Percentiles rank a stretch among this genome's conserved stretches.
These are phyloP conservation scores for Trididemnum clinides DNA, from an alignment of 23 tunicate genomes.

Conservation along the genomic window DNA sequence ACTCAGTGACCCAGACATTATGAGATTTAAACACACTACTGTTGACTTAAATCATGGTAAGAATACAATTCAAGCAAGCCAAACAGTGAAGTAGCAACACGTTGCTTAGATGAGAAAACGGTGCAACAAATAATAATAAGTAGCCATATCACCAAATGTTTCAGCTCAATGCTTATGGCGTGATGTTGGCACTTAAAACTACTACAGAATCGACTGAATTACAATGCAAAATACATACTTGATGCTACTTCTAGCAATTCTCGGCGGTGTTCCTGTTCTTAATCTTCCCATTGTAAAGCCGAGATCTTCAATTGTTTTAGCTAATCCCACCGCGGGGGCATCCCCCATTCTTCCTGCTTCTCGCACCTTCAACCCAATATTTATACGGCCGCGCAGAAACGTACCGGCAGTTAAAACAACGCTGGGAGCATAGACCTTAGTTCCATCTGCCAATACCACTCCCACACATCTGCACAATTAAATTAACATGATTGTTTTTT, in stretches of 20 bases:
- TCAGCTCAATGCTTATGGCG: too few species aligned
- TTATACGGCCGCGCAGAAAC: constrained; percentile 72
- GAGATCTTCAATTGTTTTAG: constrained; percentile 78
- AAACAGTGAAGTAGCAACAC: too few species aligned
- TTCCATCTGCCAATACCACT: constrained; percentile 60
- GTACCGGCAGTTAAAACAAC: constrained; percentile 92
- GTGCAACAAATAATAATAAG: too few species aligned
- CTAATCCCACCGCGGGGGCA: constrained; percentile 69
- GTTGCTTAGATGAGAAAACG: too few species aligned
- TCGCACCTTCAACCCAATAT: constrained; percentile 55
- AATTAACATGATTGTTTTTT: constrained; percentile 48
- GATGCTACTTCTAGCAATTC: constrained; percentile 50
- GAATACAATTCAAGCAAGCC: too few species aligned
- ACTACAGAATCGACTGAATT: too few species aligned
- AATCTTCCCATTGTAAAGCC: constrained; percentile 90
- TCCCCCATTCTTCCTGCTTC: constrained; percentile 83
- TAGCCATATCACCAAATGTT: too few species aligned
- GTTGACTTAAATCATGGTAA: too few species aligned
- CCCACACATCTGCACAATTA: constrained; percentile 62
- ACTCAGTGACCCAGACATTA: too few species aligned
- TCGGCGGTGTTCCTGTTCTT: constrained; percentile 96
- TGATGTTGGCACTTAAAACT: too few species aligned
- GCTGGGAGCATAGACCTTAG: constrained; percentile 28
- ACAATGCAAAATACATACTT: constrained; percentile 59
- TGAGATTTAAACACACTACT: too few species aligned